phyloP scores from a whole-genome alignment of 2,113 vertebrate species.

The sheep (Ovis aries) region ARS-UI_Ramb_v3.0 NC_056055.1:94846501-94847000 shows the following conservation, averaged over 20 bases:
- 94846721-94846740: neutral
- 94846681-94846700: neutral
- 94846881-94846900: neutral
- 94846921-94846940: neutral
- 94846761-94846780: neutral
- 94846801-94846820: neutral
- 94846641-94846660: conserved; percentile 30
- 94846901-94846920: neutral
- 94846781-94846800: neutral
- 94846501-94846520: conserved; percentile 10
- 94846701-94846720: neutral
- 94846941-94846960: neutral
- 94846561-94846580: conserved; percentile 51
- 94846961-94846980: neutral
- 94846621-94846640: conserved; percentile 39
- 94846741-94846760: conserved; percentile 18
- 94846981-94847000: conserved; percentile 13
- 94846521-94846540: conserved; percentile 33
- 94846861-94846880: neutral
- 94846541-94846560: conserved; percentile 36
- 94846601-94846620: conserved; percentile 46
- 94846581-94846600: conserved; percentile 45
- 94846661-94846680: neutral
- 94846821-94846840: neutral
- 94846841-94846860: neutral